phyloP scores from a whole-genome alignment of 92 coral and sea anemone species.

The Pocillopora grandis region DNA sequence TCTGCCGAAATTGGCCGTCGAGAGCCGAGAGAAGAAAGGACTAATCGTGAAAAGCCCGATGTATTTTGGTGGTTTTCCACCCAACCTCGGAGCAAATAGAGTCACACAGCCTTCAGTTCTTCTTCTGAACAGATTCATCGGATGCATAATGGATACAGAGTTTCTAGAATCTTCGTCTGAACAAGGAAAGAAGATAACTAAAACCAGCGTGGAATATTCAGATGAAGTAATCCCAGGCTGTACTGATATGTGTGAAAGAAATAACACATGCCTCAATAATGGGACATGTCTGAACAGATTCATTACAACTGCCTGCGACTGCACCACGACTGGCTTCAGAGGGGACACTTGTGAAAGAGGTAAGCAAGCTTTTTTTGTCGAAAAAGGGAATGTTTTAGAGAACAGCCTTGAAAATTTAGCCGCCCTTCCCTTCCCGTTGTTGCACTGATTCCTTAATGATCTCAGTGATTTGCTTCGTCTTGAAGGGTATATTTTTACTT shows the following conservation, averaged over 20 bases:
- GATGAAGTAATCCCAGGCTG: constrained; percentile 43
- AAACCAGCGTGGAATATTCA: not conserved
- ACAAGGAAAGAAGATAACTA: constrained; percentile 5
- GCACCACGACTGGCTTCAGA: constrained; percentile 61
- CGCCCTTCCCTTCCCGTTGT: too few species aligned
- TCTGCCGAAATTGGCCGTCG: constrained; percentile 14
- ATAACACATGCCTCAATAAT: constrained; percentile 47
- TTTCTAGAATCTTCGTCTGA: constrained; percentile 1
- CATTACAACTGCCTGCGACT: constrained; percentile 52
- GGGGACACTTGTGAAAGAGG: constrained; percentile 59
- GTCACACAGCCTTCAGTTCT: constrained; percentile 43
- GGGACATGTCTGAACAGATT: constrained; percentile 62
- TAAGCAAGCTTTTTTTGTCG: not conserved
- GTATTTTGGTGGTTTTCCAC: constrained; percentile 35
- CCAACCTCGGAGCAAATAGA: constrained; percentile 12
- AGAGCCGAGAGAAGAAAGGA: constrained; percentile 9
- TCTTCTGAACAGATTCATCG: constrained; percentile 50
- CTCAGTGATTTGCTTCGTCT: too few species aligned
- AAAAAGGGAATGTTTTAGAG: too few species aligned
- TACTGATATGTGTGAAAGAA: constrained; percentile 44
- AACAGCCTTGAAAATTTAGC: too few species aligned
- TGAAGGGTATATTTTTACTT: too few species aligned
- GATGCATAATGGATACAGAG: constrained; percentile 47
- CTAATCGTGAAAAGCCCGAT: constrained; percentile 24
- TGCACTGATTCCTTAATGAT: too few species aligned